Conservation (phyloP, 1,140 invertebrate genomes). For the Neuroterus valhalla region DNA sequence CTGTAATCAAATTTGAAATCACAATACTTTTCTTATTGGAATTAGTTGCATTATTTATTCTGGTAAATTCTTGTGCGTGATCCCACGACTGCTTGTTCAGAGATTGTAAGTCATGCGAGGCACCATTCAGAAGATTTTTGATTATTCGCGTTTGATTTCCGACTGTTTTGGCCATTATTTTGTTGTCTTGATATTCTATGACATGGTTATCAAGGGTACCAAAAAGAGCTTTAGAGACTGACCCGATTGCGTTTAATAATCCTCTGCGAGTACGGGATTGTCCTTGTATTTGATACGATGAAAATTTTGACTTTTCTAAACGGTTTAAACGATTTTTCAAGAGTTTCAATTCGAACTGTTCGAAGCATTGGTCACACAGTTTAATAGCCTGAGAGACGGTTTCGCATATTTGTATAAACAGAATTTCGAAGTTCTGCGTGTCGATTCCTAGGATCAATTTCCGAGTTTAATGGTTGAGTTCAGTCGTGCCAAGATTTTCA, state of each 20-base stretch:
- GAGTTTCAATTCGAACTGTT: no score
- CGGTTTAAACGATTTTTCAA: no score
- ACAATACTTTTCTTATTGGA: not conserved
- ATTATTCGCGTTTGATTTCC: conserved; percentile 1
- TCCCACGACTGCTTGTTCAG: not conserved
- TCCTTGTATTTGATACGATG: not conserved
- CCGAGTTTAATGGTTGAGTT: no score
- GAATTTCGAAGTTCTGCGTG: no score
- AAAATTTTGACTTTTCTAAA: no score
- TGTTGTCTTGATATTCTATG: not conserved
- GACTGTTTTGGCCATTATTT: not conserved
- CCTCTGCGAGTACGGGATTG: not conserved
- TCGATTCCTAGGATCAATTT: no score
- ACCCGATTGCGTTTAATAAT: no score
- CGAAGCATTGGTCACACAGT: no score
- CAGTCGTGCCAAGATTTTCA: no score
- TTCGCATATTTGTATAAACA: no score
- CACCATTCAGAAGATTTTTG: not conserved
- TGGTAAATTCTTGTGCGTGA: not conserved
- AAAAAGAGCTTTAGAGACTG: not conserved
- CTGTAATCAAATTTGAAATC: no score
- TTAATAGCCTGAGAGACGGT: no score
- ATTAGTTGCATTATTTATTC: not conserved
- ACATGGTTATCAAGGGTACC: not conserved
- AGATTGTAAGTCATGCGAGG: not conserved